These are phyloP conservation scores for Setipinna tenuifilis DNA, from an alignment of 2,797 vertebrate species.

Conservation along the genomic window DNA sequence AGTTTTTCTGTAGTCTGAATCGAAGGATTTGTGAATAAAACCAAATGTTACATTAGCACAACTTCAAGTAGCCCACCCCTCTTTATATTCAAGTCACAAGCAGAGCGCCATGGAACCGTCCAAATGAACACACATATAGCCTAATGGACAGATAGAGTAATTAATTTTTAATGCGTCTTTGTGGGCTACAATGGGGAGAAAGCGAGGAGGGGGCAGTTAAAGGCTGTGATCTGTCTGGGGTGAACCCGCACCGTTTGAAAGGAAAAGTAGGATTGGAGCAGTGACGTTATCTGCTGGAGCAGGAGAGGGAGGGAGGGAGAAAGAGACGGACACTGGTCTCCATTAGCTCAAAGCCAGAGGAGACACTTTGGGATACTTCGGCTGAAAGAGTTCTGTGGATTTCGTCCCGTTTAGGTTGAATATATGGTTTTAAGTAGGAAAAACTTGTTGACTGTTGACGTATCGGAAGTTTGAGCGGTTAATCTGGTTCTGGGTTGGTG, in stretches of 20 bases:
- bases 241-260: constrained; percentile 62
- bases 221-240: background rate
- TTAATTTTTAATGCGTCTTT: constrained; percentile 10
- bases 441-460: constrained; percentile 51
- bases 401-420: constrained; percentile 57
- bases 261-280: constrained; percentile 73
- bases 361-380: constrained; percentile 76
- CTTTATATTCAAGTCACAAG: background rate
- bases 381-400: constrained; percentile 62
- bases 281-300: constrained; percentile 72
- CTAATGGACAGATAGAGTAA: background rate
- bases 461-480: constrained; percentile 59
- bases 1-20: background rate
- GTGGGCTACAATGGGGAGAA: constrained; percentile 6
- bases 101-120: background rate
- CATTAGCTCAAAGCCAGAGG: constrained; percentile 76
- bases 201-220: constrained; percentile 7
- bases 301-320: constrained; percentile 59
- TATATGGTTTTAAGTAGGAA: constrained; percentile 63
- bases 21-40: background rate
- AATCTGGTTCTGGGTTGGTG: constrained; percentile 52
- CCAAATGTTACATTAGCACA: background rate
- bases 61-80: background rate
- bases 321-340: constrained; percentile 73
- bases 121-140: background rate